A percentile compares a stretch with the other conserved stretches of the same genome.
Conservation (phyloP, 2,113 vertebrate species). For the Ailurus styani region DNA sequence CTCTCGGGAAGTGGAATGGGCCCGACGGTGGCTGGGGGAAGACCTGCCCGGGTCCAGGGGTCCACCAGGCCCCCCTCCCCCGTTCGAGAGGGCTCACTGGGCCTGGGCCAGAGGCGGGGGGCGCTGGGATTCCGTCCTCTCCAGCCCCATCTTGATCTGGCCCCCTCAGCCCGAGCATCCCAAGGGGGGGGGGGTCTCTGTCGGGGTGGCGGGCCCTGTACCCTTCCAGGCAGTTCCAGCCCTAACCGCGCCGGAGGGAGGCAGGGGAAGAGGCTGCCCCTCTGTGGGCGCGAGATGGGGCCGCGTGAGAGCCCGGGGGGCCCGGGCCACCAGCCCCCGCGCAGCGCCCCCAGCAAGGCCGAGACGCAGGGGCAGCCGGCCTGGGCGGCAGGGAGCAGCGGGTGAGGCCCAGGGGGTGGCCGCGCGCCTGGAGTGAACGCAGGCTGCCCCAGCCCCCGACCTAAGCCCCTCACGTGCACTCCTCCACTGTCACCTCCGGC, state of each 20-base stretch:
- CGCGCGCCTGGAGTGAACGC: fast-evolving
- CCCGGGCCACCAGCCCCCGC: neutral
- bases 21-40: neutral
- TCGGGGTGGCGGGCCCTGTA: fast-evolving
- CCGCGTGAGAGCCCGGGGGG: fast-evolving
- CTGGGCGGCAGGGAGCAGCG: neutral
- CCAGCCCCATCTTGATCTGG: neutral
- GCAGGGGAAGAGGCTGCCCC: no score
- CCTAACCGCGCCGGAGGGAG: fast-evolving
- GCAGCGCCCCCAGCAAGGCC: neutral
- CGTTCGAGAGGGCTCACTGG: fast-evolving
- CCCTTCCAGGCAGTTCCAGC: neutral
- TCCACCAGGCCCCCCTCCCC: neutral
- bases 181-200: fast-evolving
- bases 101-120: fast-evolving
- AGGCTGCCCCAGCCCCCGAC: no score
- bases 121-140: neutral
- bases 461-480: fast-evolving
- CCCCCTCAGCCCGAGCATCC: no score
- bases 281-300: neutral
- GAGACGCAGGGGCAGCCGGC: no score
- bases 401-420: neutral
- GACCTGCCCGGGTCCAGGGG: neutral
- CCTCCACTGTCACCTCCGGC: fast-evolving
- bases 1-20: no score